Evolutionary conservation across 2,888 invertebrate species (phyloP).

Genomic region (Cryptocephalus moraei): DNA sequence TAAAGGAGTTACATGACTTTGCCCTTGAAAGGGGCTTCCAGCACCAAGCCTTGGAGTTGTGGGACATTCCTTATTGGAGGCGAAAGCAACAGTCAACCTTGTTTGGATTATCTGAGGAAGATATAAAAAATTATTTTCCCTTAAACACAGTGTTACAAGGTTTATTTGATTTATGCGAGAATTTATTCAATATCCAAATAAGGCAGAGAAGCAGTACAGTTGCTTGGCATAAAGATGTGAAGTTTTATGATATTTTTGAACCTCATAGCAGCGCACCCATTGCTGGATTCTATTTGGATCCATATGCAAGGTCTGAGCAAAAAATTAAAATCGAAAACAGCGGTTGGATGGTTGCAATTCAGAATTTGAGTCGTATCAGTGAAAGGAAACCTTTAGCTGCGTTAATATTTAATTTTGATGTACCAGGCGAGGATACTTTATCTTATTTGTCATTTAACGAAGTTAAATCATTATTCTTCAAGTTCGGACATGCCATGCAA

Average conservation of each 20-base stretch:
- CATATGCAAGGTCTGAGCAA: conserved; percentile 57
- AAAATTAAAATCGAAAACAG: conserved; percentile 52
- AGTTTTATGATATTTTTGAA: conserved; percentile 72
- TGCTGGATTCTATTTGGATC: conserved; percentile 81
- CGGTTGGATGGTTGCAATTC: conserved; percentile 71
- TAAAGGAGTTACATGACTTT: conserved; percentile 61
- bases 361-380: conserved; percentile 56
- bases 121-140: conserved; percentile 73
- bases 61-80: conserved; percentile 85
- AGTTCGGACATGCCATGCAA: conserved; percentile 82
- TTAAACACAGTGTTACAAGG: conserved; percentile 69
- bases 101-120: conserved; percentile 59
- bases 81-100: conserved; percentile 60
- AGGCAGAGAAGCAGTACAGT: conserved; percentile 54
- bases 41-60: conserved; percentile 51
- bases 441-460: conserved; percentile 67
- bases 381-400: conserved; percentile 65
- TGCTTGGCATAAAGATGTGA: conserved; percentile 80
- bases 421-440: conserved; percentile 51
- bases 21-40: conserved; percentile 63
- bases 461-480: conserved; percentile 64
- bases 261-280: conserved; percentile 51
- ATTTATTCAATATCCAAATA: conserved; percentile 68
- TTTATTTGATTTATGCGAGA: conserved; percentile 63
- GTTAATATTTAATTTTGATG: conserved; percentile 73